Base-by-base conservation (phyloP, 2,797 vertebrate species). In the Merluccius polli region DNA sequence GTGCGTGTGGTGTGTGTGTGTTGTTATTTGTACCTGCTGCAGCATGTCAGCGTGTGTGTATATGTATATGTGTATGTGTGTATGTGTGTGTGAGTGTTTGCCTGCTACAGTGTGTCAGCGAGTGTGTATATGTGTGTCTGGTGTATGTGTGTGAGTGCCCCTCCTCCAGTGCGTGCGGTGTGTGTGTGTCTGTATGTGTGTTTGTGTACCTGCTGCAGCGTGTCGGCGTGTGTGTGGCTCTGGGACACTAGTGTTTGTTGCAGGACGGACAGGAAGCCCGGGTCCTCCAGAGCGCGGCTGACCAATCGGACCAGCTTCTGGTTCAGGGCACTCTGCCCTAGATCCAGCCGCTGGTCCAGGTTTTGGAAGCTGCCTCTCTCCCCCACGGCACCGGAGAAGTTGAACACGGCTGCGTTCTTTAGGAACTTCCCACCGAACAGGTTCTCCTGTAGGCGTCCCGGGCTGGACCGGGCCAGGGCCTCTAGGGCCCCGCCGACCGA, bases 401-500 rank as follows among this genome's bases (percentile, higher is more conserved):
- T 98, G 78, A 96, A 95, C 65, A 82, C 86, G 1, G 90, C 93
- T 5, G 91, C 83, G 0, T 93, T 96, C 75, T 89, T 94, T 85
- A 99, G 89, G 87, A 98, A 97, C 63, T 85, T 95, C n/a, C 98
- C 97, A 74, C 96, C 98, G 52, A 99, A 99, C 63, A 99, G 93
- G 81, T 97, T 96, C 88, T 97, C 95, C 86, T 96, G 95, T 27
- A 99, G 93, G 32, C 89, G 91, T 0, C 81, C 92, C 18, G 95
- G 92, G 1, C 86, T 77, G 11, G 94, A 88, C 24, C 92, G 92
- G 27, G 82, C 84, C 68, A 98, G 89, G 1, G 96, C 96, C 65
- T 93, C 76, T 6, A 90, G 88, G 74, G 94, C 95, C 75, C 93
- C 88, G 0, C 93, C 93, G 63, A 94, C 94, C 0, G 96, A 94